Evolutionary conservation across 1,140 invertebrate genomes (phyloP).

Genomic region (Zaprionus ghesquierei): DNA sequence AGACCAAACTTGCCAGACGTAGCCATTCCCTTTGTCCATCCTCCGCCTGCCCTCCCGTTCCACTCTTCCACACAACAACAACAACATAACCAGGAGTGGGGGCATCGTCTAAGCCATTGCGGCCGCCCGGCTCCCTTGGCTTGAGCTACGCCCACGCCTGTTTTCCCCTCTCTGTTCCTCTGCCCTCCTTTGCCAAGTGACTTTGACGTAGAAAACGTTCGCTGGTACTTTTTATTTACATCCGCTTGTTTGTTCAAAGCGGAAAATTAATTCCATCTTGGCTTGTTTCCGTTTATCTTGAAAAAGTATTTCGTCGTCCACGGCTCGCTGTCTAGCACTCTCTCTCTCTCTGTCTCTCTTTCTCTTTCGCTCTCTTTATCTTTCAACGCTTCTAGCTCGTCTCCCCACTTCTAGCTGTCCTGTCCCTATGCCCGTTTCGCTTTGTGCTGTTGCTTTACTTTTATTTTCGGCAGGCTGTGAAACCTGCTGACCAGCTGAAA

Average conservation of each 20-base stretch:
- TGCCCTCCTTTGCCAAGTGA: constrained; percentile 2
- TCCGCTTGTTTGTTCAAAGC: constrained; percentile 82
- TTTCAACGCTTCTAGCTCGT: not conserved
- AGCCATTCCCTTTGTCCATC: not conserved
- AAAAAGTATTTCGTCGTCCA: constrained; percentile 77
- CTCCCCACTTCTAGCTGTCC: not conserved
- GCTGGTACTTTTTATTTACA: constrained; percentile 78
- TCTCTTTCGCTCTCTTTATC: not conserved
- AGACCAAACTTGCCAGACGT: constrained; percentile 68
- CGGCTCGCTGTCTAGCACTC: not conserved
- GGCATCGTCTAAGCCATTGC: constrained; percentile 37
- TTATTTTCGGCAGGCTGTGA: constrained; percentile 58
- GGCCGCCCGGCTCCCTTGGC: constrained; percentile 27
- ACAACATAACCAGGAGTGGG: not conserved
- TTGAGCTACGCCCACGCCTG: not conserved
- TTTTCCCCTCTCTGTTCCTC: not conserved
- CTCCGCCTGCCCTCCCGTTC: not conserved
- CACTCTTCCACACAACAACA: constrained; percentile 3
- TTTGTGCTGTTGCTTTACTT: constrained; percentile 64
- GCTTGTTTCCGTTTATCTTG: constrained; percentile 82
- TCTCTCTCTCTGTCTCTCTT: not conserved
- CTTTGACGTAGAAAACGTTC: constrained; percentile 52
- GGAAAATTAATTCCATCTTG: constrained; percentile 82
- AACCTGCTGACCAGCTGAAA: constrained; percentile 71
- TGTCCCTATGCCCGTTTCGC: constrained; percentile 32